Percentiles rank a stretch among this genome's conserved stretches.
phyloP scores from a whole-genome alignment of 2,797 vertebrate species.

The Urocyon cinereoargenteus region DNA sequence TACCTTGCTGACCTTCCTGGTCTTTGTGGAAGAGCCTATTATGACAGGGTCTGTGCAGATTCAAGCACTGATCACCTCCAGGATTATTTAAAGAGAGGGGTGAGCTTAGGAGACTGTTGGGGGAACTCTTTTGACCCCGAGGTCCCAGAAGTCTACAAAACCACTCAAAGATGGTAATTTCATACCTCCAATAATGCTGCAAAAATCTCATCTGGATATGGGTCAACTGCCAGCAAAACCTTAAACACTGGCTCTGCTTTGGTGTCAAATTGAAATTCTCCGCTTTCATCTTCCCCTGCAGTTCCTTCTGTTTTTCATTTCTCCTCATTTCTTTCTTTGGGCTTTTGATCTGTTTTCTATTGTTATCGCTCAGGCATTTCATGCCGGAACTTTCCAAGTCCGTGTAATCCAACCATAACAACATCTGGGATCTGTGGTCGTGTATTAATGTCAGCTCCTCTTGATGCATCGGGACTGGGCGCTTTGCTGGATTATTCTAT shows the following conservation, averaged over 20 bases:
- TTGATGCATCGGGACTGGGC: not conserved
- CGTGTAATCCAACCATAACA: conserved; percentile 75
- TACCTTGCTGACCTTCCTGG: not conserved
- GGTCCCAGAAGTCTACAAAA: conserved; percentile 37
- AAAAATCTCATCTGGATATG: conserved; percentile 70
- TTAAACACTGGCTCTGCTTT: conserved; percentile 54
- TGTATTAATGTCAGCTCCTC: not conserved
- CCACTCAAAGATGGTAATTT: conserved; percentile 36
- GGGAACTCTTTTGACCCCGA: conserved; percentile 38
- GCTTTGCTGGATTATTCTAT: conserved; percentile 17
- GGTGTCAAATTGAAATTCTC: conserved; percentile 73
- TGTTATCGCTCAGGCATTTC: conserved; percentile 80
- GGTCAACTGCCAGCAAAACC: conserved; percentile 63
- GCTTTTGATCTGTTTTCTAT: conserved; percentile 84
- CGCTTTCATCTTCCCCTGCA: conserved; percentile 75
- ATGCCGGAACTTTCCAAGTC: conserved; percentile 76
- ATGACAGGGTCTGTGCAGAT: not conserved
- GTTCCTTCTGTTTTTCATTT: conserved; percentile 84
- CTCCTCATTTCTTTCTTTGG: conserved; percentile 76
- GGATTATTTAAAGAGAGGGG: not conserved
- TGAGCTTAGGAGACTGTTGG: not conserved
- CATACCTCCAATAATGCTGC: conserved; percentile 44
- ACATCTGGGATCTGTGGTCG: conserved; percentile 66
- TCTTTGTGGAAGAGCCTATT: not conserved
- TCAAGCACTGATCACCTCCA: not conserved